A percentile compares a stretch with the other conserved stretches of the same genome.
Conservation (phyloP, 2,888 invertebrate genomes). For the Apodemia duryi region DNA sequence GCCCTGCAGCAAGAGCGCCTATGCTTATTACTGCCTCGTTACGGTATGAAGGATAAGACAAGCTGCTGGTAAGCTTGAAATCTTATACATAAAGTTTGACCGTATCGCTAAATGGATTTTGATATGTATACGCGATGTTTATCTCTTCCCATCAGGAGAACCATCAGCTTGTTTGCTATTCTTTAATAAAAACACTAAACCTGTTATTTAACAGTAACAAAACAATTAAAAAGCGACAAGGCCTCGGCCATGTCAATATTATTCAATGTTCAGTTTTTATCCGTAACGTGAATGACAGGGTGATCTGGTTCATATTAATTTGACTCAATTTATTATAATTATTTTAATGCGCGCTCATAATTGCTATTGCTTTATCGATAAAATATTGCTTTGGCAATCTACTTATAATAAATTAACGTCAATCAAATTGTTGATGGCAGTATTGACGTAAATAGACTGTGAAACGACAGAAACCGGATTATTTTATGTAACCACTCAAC, state of each 20-base stretch:
- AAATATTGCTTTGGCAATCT: slow-evolving; percentile 25
- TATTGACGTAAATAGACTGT: slow-evolving; percentile 8
- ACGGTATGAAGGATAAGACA: too few relatives aligned
- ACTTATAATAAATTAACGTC: slow-evolving; percentile 17
- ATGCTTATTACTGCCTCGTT: too few relatives aligned
- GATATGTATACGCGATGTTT: too few relatives aligned
- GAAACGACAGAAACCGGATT: slow-evolving; percentile 3
- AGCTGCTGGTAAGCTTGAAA: too few relatives aligned
- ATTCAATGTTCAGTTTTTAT: slow-evolving; percentile 9
- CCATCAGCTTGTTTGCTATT: too few relatives aligned
- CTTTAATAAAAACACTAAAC: too few relatives aligned
- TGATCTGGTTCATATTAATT: slow-evolving; percentile 4
- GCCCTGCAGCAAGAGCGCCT: too few relatives aligned
- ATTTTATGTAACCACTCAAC: neutral
- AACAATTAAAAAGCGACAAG: slow-evolving; percentile 2
- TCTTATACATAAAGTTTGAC: too few relatives aligned
- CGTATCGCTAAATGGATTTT: too few relatives aligned
- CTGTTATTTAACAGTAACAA: neutral
- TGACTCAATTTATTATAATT: slow-evolving; percentile 24
- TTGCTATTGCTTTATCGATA: slow-evolving; percentile 21
- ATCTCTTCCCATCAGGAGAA: too few relatives aligned
- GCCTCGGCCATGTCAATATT: slow-evolving; percentile 5
- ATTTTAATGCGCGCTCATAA: slow-evolving; percentile 24
- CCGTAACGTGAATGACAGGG: neutral
- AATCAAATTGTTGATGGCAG: slow-evolving; percentile 20